Percentiles rank a stretch among this genome's conserved stretches.
phyloP scores from a whole-genome alignment of 92 coral and sea anemone genomes.

The Galaxea fascicularis region DNA sequence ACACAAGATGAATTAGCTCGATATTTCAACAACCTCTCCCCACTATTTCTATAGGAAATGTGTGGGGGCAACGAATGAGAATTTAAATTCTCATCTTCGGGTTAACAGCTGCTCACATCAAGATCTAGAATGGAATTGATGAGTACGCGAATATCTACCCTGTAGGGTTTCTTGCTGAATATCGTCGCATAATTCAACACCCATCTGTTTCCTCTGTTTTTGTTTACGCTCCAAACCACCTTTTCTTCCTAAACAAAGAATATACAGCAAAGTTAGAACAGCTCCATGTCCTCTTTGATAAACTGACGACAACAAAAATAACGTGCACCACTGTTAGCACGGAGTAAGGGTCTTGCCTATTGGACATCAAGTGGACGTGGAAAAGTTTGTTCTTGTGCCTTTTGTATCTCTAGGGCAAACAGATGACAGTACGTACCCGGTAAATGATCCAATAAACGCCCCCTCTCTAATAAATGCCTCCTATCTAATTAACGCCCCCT shows the following conservation, averaged over 20 bases:
- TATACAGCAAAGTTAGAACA: not conserved
- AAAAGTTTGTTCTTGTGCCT: no score
- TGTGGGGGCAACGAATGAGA: no score
- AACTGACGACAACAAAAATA: not conserved
- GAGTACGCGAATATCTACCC: slow-evolving; percentile 40
- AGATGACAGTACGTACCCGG: not conserved
- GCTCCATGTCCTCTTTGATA: no score
- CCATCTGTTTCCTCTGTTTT: slow-evolving; percentile 81
- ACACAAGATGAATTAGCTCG: no score
- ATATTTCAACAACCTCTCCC: no score
- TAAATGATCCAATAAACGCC: not conserved
- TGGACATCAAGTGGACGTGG: no score
- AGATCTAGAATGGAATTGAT: not conserved
- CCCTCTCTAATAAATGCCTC: no score
- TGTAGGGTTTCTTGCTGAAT: slow-evolving; percentile 72
- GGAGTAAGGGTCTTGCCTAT: no score
- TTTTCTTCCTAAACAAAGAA: slow-evolving; percentile 55
- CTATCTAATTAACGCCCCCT: not conserved
- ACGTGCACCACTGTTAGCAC: no score
- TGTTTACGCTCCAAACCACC: slow-evolving; percentile 68
- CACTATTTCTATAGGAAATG: no score
- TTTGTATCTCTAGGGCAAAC: no score
- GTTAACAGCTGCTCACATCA: not conserved
- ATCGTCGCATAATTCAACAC: slow-evolving; percentile 60
- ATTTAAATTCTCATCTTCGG: no score